Evolutionary conservation across 2,888 invertebrate species (phyloP), one percentile per base, ranked within the genome.

Genomic region (Psococerastis gibbosa): DNA sequence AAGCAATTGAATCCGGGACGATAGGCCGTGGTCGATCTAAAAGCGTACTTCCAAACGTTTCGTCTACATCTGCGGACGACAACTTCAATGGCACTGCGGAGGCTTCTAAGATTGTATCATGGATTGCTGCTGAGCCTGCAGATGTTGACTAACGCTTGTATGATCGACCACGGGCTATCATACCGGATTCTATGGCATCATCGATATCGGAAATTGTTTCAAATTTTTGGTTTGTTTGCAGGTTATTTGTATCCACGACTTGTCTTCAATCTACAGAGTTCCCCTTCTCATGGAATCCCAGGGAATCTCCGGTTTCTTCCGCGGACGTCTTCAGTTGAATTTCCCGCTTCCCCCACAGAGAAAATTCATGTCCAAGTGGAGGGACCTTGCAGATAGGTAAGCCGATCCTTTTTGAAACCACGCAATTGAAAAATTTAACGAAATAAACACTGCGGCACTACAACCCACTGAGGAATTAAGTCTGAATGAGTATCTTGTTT

Each of bases 241-340:
- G 81, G 89, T 94, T 1, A 78, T 94, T 52, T 88, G 89, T 55
- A 80, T 97, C 52, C 94, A 89, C 51, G 97, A 98, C 62, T 72
- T 95, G 34, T 75, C 78, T 41, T 94, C 92, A 2, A 88, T 98
- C 46, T 98, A 98, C 61, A 80, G 88, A 60, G 97, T 98, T 0
- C 98, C 98, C 1, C 60, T 97, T 44, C 63, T 95, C 47, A 81
- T 98, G 75, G 87, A 94, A 57, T 74, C 78, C 22, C 88, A 94
- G 61, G 84, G 87, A 5, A 76, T 94, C 1, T 79, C 88, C 1
- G 75, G 82, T 51, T 89, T 80, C 57, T 66, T 97, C 38, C 79
- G 77, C 53, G 76, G 85, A 45, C 71, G 89, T 46, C 69, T 95
- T 2, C 72, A 85, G 50, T 62, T 92, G 17, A 65, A 67, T 35